Evolutionary conservation across 1,140 invertebrate species (phyloP), one percentile per base, ranked within the genome.

Genomic region (Formica exsecta): DNA sequence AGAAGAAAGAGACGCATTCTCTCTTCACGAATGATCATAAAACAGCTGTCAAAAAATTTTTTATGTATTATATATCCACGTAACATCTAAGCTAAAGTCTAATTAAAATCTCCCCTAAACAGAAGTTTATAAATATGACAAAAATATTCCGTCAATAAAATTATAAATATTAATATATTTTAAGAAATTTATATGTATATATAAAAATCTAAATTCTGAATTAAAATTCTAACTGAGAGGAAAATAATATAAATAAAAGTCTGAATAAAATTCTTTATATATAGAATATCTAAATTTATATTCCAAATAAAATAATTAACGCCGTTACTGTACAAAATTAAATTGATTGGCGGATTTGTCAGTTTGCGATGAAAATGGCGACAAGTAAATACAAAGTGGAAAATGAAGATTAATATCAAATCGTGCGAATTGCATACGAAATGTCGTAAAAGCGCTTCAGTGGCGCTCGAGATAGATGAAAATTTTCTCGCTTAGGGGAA

Each of bases 281-380:
- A 48, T 13, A 13, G 13, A 51, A 51, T 11, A 2, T 44, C 41
- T 44, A 44, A 44, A 19, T 51, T 51, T 51, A 51, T 51, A 51
- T 51, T 51, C 48, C 3, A 51, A 51, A 51, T 51, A 51, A 51
- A 16, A 51, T 51, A 25, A 68, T 68, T 68, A 68, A 68, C 41
- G n/a, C 36, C 65, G 65, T 25, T 38, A 68, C 13, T 44, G 66
- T 22, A 22, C 22, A 16, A 22, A 68, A 68, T 68, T 48, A 68
- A n/a, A 22, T 1, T 25, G 38, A 48, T 25, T 41, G 4, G 9
- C 38, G 38, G 9, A 22, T 22, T 22, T 41, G 36, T 68, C 38
- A 68, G 41, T 68, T 68, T 13, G 65, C 38, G 36, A 61, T 11
- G 11, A 32, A 32, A 62, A 41, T n/a, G 36, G 16, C 32, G 64